A percentile compares a stretch with the other conserved stretches of the same genome.
phyloP scores from a whole-genome alignment of 2,797 vertebrate species.

The Smutsia temminckii region DNA sequence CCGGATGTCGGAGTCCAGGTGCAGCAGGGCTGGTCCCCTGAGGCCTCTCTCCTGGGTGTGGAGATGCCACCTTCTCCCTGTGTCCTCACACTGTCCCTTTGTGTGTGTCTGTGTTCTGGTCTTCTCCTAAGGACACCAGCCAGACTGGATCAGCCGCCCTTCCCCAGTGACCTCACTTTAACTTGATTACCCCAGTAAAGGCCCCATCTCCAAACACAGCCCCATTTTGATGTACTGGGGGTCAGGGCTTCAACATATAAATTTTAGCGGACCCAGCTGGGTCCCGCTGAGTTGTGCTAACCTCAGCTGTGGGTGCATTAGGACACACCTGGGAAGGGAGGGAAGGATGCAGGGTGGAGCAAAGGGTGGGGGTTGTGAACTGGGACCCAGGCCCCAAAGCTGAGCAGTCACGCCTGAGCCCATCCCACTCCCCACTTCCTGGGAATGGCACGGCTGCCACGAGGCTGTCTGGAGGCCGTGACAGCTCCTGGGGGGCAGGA shows the following conservation, averaged over 20 bases:
- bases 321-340: neutral
- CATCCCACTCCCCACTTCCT: rapidly evolving
- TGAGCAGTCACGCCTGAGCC: neutral
- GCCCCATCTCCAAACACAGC: neutral
- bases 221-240: neutral
- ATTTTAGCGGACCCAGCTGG: neutral
- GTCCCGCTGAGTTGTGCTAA: neutral
- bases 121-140: neutral
- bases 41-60: neutral
- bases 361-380: neutral
- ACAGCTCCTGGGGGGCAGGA: neutral
- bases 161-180: neutral
- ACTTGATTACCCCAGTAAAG: neutral
- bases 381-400: neutral
- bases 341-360: too few species aligned
- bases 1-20: neutral
- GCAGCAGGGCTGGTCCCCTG: neutral
- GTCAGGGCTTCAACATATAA: neutral
- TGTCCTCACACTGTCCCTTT: too few species aligned
- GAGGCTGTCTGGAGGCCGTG: neutral
- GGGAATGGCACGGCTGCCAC: neutral
- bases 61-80: rapidly evolving
- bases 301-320: neutral
- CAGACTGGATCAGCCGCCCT: too few species aligned
- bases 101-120: neutral